Conservation (phyloP, 2,113 vertebrate genomes). For the Mesembrinibis cayennensis region DNA sequence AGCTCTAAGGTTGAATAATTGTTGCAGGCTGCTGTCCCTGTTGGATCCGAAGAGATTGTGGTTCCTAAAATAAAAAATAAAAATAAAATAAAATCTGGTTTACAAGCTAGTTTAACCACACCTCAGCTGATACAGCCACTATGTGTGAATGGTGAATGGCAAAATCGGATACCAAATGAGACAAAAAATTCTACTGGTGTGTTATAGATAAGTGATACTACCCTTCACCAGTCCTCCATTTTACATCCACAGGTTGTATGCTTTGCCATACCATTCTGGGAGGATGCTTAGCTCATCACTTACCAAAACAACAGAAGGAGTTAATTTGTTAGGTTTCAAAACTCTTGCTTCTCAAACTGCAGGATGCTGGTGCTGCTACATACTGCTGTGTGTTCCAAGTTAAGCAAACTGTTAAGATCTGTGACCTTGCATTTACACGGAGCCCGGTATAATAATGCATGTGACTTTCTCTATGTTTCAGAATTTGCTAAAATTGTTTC, state of each 20-base stretch:
- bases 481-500: not conserved
- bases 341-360: not conserved
- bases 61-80: not conserved
- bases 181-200: not conserved
- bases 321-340: not conserved
- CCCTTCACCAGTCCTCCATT: not conserved
- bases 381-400: not conserved
- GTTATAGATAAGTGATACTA: not conserved
- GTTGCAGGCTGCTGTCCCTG: not conserved
- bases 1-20: not conserved
- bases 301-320: not conserved
- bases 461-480: not conserved
- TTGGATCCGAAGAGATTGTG: not conserved
- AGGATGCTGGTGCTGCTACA: not conserved
- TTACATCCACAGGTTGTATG: not conserved
- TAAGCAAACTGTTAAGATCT: not conserved
- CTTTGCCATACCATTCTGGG: rapidly evolving
- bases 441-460: rapidly evolving
- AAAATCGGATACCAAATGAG: not conserved
- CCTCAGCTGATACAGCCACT: not conserved
- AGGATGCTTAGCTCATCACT: not conserved
- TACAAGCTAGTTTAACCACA: not conserved
- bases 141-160: not conserved
- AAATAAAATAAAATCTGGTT: not conserved
- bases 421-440: not conserved